Evolutionary conservation across 1,140 invertebrate species (phyloP), one percentile per base, ranked within the genome.

Genomic region (Monomorium pharaonis): DNA sequence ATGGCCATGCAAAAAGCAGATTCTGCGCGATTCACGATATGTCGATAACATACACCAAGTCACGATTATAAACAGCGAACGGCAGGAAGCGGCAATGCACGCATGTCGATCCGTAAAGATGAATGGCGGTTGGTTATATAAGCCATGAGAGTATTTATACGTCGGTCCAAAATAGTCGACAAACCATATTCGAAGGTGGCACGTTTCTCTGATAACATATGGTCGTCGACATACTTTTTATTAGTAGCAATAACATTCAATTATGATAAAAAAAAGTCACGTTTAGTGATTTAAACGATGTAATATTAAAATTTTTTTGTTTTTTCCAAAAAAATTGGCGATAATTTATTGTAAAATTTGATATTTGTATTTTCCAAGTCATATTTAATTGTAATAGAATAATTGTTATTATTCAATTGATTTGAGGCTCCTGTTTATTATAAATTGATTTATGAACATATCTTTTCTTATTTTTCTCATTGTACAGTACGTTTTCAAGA

Each of bases 71-170:
- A 42, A 37, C 30, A 60, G 54, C 44, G 54, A 62, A 9, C 49
- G 21, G 83, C 37, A 54, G 74, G 58, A 76, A 84, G 21, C 42
- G 9, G 63, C 58, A 37, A 33, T 54, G 12, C 72, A 47, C 42
- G 16, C 21, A 65, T 9, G 56, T 86, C 47, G 37, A 75, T 86
- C 24, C 14, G 37, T 47, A 78, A 88, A 88, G 83, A 90, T 88
- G 89, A 90, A 90, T 88, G 89, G 72, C 81, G 33, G 62, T 80
- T 81, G 67, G 54, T 90, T 90, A 91, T 72, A 33, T 83, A 85
- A 91, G 76, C 60, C 9, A 58, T 12, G 2, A 0, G 51, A 84
- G 67, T 90, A 91, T 91, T 90, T 91, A 90, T 90, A 90, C 54
- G 54, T 47, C 10, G 77, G 51, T 87, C 84, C 10, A 80, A 90